Base-by-base conservation (phyloP, 2,113 vertebrate genomes). In the Xenopus laevis region DNA sequence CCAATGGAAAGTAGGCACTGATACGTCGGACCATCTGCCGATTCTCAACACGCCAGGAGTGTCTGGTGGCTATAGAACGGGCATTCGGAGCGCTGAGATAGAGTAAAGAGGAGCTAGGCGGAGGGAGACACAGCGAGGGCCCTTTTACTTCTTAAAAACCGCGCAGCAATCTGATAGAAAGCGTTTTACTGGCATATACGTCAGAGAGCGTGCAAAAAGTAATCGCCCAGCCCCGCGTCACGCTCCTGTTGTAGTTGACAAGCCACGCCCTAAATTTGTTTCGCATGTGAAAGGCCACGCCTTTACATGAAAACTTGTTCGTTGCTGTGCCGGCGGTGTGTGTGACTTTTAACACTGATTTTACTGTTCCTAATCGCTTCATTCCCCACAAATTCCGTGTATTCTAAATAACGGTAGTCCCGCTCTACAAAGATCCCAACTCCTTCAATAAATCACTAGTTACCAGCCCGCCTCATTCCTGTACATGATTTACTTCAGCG, bases 1-100 rank as follows among this genome's bases (percentile, higher is more conserved):
- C 47, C 47, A 50, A 50, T 50, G 12, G 47, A 16, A 50, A 10
- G 6, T 3, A 12, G 11, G 5, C 6, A 12, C 33, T 52, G 45
- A 33, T 11, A n/a, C 52, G 52, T 65, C 62, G n/a, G 50, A 65
- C 63, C 40, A 73, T 73, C 71, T 65, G 71, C 33, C 40, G 71
- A 73, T 73, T 17, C 0, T 4, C 30, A 0, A n/a, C 61, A 16
- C 61, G 55, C 50, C 16, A 2, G 16, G 16, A 46, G 46, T 6
- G 47, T 11, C 71, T 61, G 47, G 60, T 23, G 33, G 6, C 33
- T 40, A 9, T 3, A 40, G 6, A 7, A 5, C 3, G 21, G 6
- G 13, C 23, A 9, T 6, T 27, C 13, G 27, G 7, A 3, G 4
- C 1, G 10, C 23, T 9, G 40, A 11, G 7, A 1, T 12, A 3